Base-by-base conservation (phyloP, 2,113 vertebrate species). In the Chionomys nivalis region DNA sequence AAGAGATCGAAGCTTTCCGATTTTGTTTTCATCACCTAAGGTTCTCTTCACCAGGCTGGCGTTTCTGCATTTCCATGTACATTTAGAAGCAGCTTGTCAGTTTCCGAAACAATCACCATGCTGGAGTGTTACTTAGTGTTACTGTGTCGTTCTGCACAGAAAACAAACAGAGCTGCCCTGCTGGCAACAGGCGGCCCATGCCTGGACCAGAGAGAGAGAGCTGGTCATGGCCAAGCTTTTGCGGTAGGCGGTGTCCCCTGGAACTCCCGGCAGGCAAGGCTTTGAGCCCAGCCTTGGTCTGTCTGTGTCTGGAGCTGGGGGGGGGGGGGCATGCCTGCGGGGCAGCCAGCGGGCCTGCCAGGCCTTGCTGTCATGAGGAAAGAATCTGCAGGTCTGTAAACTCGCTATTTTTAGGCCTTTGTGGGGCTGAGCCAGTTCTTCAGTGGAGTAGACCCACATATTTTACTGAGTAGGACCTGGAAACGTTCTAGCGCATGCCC, bases 321-420 rank as follows among this genome's bases (percentile, higher is more conserved):
- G 28, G 26, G 49, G 42, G 5, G 79, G 17, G 36, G n/a, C n/a
- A n/a, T 0, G 10, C 26, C 55, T 78, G 31, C n/a, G 0, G 0
- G 8, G 78, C 83, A 58, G 85, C 87, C 85, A 28, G 68, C 42
- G 19, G 49, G 77, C 9, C 10, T 3, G 8, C 1, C 3, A 87
- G 87, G 66, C 73, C 83, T 92, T 7, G 7, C 87, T 28, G 94
- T 95, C 93, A 77, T 49, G 33, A 91, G 96, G 68, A 95, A 96
- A 96, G 97, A 96, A 96, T 94, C 93, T 36, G 75, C 93, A 87
- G 94, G 95, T 93, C 97, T 85, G 44, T 68, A 72, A 97, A 96
- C 89, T 89, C 4, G 42, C 96, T 98, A 96, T 97, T 96, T 97
- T 98, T 94, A 96, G 97, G 75, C 44, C 66, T 79, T 19, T 1